Evolutionary conservation across 64 coral and sea anemone genomes (phyloP).

Genomic region (Exaiptasia diaphana): DNA sequence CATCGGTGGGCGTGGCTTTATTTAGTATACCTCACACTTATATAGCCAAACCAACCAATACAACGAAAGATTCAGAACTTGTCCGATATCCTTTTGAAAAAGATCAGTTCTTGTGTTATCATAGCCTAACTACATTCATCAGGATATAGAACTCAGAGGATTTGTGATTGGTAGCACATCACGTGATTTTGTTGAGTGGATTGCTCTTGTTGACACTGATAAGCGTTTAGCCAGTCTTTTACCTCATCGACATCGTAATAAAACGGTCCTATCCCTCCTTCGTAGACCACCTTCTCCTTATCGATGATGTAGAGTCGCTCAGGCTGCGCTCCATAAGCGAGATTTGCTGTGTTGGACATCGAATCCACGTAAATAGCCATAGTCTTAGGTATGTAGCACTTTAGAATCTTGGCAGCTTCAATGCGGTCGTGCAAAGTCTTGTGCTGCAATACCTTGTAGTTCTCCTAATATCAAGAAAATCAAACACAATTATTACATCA

Average conservation of each 20-base stretch:
- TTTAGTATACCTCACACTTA: too few relatives aligned
- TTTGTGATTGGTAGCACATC: too few relatives aligned
- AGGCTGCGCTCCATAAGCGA: constrained; percentile 78
- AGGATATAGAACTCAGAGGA: too few relatives aligned
- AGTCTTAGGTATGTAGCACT: not conserved
- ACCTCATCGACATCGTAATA: constrained; percentile 57
- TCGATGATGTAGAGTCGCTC: constrained; percentile 68
- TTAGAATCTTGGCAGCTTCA: constrained; percentile 17
- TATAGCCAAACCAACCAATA: too few relatives aligned
- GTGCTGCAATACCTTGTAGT: not conserved
- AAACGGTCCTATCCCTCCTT: constrained; percentile 67
- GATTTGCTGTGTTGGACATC: constrained; percentile 71
- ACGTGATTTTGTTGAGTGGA: too few relatives aligned
- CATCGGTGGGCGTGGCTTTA: too few relatives aligned
- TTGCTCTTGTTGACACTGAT: too few relatives aligned
- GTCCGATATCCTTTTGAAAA: too few relatives aligned
- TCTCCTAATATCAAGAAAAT: not conserved
- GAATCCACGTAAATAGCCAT: constrained; percentile 39
- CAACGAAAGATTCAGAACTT: too few relatives aligned
- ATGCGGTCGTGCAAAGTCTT: not conserved
- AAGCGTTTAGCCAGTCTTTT: constrained; percentile 39
- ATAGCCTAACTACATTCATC: too few relatives aligned
- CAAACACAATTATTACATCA: too few relatives aligned
- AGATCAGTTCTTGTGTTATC: too few relatives aligned
- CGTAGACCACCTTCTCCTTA: constrained; percentile 38